phyloP scores from a whole-genome alignment of 2,113 vertebrate species.

The Talpa occidentalis region DNA sequence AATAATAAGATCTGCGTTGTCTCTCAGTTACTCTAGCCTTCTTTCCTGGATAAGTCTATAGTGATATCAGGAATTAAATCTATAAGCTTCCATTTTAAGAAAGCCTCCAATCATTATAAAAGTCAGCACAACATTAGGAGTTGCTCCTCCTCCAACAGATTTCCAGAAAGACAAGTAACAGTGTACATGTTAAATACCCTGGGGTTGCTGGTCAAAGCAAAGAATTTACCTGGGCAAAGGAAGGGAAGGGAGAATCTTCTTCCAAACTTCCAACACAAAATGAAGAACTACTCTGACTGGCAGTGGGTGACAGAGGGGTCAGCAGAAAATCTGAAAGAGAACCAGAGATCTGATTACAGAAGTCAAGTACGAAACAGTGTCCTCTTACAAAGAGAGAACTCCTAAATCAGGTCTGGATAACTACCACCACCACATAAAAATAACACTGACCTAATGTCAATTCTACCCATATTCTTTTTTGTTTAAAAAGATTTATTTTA shows the following conservation, averaged over 20 bases:
- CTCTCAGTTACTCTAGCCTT: neutral
- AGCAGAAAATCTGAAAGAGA: conserved; percentile 86
- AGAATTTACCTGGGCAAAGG: conserved; percentile 95
- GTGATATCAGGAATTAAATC: neutral
- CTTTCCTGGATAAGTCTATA: neutral
- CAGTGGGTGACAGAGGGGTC: conserved; percentile 82
- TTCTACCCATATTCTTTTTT: neutral
- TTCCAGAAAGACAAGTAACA: neutral
- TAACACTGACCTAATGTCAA: neutral
- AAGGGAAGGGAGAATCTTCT: conserved; percentile 95
- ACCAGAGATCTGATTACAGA: conserved; percentile 63
- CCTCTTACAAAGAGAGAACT: neutral
- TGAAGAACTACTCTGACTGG: conserved; percentile 83
- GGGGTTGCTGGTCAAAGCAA: conserved; percentile 8
- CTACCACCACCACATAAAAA: neutral
- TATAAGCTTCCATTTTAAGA: neutral
- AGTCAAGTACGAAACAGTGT: conserved; percentile 51
- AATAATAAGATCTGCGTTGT: neutral
- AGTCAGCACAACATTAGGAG: neutral
- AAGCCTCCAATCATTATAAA: neutral
- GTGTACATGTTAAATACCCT: neutral
- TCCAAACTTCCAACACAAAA: conserved; percentile 90
- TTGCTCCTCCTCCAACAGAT: neutral
- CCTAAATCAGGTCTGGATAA: conserved; percentile 20
- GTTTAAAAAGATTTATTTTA: too few species aligned